Evolutionary conservation across 2,113 vertebrate genomes (phyloP).

Genomic region (Donacobius atricapilla): DNA sequence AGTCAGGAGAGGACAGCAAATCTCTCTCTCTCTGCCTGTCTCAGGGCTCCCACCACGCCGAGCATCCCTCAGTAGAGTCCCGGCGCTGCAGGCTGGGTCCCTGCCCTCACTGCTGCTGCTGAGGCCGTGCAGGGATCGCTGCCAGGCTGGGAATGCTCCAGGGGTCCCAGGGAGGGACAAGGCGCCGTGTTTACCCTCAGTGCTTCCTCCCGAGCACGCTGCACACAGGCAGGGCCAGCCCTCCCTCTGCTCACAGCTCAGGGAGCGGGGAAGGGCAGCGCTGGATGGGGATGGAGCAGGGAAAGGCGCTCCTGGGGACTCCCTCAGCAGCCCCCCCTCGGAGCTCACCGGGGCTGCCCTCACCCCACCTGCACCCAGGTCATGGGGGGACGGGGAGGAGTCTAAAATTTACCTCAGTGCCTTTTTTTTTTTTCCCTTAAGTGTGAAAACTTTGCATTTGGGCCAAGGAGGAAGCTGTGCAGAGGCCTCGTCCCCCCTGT

Average conservation of each 20-base stretch:
- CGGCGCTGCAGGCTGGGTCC: neutral
- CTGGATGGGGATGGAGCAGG: neutral
- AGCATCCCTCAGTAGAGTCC: neutral
- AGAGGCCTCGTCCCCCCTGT: neutral
- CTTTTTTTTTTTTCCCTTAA: slow-evolving; percentile 49
- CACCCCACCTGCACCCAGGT: neutral
- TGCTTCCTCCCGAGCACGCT: accelerated
- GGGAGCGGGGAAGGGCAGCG: accelerated
- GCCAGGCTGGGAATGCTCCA: neutral
- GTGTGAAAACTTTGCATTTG: neutral
- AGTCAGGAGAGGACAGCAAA: neutral
- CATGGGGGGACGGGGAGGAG: neutral
- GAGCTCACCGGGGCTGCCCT: neutral
- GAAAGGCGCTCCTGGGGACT: neutral
- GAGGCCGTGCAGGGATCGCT: accelerated
- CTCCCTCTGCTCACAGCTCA: neutral
- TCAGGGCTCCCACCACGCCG: neutral
- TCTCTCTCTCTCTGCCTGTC: neutral
- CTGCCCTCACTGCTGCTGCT: neutral
- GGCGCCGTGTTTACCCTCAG: neutral
- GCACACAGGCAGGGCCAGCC: neutral
- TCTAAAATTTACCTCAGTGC: slow-evolving; percentile 70
- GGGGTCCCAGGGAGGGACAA: neutral
- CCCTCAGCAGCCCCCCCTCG: accelerated
- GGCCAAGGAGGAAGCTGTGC: neutral